phyloP scores from a whole-genome alignment of 64 coral and sea anemone species.

The Pocillopora verrucosa region DNA sequence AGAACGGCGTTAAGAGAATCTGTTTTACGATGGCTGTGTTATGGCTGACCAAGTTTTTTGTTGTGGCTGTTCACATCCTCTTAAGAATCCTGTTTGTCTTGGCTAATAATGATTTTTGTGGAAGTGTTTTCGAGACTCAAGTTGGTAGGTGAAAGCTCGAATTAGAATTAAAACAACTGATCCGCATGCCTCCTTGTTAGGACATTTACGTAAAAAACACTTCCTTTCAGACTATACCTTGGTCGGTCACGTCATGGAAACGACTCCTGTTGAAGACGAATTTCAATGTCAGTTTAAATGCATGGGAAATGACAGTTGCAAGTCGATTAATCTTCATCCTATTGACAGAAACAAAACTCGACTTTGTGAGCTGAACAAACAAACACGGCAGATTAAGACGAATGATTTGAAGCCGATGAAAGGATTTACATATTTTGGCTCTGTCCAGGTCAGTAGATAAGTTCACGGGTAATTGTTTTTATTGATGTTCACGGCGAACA shows the following conservation, averaged over 20 bases:
- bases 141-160: not conserved
- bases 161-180: too few relatives aligned
- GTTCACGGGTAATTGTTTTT: too few relatives aligned
- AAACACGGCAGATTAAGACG: too few relatives aligned
- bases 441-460: not conserved
- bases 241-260: not conserved
- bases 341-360: too few relatives aligned
- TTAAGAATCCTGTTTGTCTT: not conserved
- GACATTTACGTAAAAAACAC: too few relatives aligned
- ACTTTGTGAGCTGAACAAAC: too few relatives aligned
- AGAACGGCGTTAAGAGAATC: too few relatives aligned
- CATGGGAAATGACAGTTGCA: too few relatives aligned
- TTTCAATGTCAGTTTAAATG: not conserved
- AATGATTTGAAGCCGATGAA: not conserved
- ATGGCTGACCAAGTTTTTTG: not conserved
- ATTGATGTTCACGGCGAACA: too few relatives aligned
- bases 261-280: not conserved
- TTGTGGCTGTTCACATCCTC: not conserved
- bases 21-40: not conserved
- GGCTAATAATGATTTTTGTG: not conserved
- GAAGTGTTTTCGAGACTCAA: not conserved
- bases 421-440: not conserved
- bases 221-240: not conserved
- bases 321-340: too few relatives aligned
- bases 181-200: too few relatives aligned